These are phyloP conservation scores for Scopus umbretta DNA, from an alignment of 2,113 vertebrate species.

Conservation along the genomic window DNA sequence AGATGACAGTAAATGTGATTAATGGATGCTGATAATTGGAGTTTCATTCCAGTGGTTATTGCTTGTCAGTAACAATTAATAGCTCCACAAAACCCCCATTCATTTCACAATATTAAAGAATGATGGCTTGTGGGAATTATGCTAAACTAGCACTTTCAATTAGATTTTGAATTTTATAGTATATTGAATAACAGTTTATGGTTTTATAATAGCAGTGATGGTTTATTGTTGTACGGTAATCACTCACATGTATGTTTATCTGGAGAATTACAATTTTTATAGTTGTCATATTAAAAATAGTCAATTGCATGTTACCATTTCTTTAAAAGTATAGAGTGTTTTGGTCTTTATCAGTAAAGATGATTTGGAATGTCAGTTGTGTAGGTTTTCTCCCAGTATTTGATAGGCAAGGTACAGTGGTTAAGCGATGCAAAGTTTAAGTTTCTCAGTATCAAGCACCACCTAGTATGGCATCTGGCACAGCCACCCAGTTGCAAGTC, in stretches of 20 bases:
- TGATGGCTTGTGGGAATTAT: conserved; percentile 70
- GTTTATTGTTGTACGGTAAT: conserved; percentile 68
- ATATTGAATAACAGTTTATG: conserved; percentile 72
- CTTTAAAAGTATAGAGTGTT: conserved; percentile 22
- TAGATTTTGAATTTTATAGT: conserved; percentile 74
- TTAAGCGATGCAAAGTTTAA: neutral
- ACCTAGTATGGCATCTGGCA: neutral
- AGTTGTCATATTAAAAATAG: conserved; percentile 52
- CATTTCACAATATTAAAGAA: conserved; percentile 76
- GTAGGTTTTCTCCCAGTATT: neutral
- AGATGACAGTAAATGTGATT: conserved; percentile 81
- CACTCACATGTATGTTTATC: conserved; percentile 53
- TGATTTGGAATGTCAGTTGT: neutral
- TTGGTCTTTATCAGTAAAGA: neutral
- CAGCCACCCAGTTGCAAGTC: neutral
- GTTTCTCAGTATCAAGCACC: neutral
- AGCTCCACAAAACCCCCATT: conserved; percentile 71
- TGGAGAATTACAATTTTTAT: conserved; percentile 51
- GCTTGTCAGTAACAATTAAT: conserved; percentile 83
- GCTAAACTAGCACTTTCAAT: conserved; percentile 74
- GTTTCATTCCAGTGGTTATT: conserved; percentile 81
- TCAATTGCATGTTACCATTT: conserved; percentile 29
- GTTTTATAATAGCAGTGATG: conserved; percentile 69
- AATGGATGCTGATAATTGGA: conserved; percentile 80
- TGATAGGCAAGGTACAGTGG: neutral